Evolutionary conservation across 2,113 vertebrate genomes (phyloP), one percentile per base, ranked within the genome.

Genomic region (Anhinga anhinga): DNA sequence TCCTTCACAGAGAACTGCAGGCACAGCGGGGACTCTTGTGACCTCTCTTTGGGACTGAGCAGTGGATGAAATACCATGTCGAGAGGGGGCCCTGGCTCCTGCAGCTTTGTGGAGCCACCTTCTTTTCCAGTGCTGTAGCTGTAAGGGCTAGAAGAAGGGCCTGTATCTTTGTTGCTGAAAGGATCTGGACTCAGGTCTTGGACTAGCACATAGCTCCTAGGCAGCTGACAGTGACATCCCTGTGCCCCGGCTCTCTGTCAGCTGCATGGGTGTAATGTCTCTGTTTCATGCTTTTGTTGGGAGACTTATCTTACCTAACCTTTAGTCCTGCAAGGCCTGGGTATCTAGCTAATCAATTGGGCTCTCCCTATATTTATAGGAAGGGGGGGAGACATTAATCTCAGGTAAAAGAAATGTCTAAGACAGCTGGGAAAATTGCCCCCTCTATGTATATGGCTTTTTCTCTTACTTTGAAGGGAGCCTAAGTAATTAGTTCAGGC

Each of bases 61-160:
- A 11, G 36, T 40, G 73, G 82, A 61, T 40, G 49, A 90, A 90
- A 73, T 6, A 25, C 25, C 40, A 18, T 0, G 3, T 27, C 0
- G 3, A 82, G 45, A 70, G 45, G 18, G 34, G 50, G 11, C 27
- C 23, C 42, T 38, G 45, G 13, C 7, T 82, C 21, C 62, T 53
- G 61, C 44, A 76, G 26, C 18, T 62, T 12, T 49, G 40, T 15
- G 42, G 21, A 87, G 10, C 29, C 8, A 34, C 27, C 21, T 67
- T 74, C 36, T 74, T 78, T 86, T 59, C 30, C 47, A 53, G 26
- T 0, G 0, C 27, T 9, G 16, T 34, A 29, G 0, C 27, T 9
- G 16, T 34, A 29, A 79, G 12, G 38, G 15, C 22, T 29, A 56
- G 38, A 63, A 62, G 55, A 52, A 56, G 36, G 27, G 14, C 26